Evolutionary conservation across 2,113 vertebrate species (phyloP), one percentile per base, ranked within the genome.

Genomic region (Alosa alosa): DNA sequence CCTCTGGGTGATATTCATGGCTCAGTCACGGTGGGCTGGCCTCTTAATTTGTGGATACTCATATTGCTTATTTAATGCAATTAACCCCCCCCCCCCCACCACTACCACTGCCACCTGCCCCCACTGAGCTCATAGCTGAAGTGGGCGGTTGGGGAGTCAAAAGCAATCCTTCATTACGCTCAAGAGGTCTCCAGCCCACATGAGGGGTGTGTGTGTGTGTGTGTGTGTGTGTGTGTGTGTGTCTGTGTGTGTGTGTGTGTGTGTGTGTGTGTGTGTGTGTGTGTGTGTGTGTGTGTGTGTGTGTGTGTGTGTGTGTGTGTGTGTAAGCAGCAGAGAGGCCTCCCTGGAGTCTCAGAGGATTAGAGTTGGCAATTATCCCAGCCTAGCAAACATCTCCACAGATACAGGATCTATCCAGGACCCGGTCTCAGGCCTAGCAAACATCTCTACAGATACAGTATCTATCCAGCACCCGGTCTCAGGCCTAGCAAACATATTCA

Each of bases 151-250:
- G 81, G 49, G 36, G 50, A 84, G 81, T 82, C 64, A 84, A 90
- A 52, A 49, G 57, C 81, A 86, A 36, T 86, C 81, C 31, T 87
- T 78, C 57, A 84, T 84, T 88, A 85, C 82, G 85, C 81, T 88
- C 85, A 78, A 86, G 84, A 92, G 91, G 90, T 90, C 91, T 89
- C 90, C 93, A 89, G 91, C 91, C 83, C 87, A 88, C 87, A 89
- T 93, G 90, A 93, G 92, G 91, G 91, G 86, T 84, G 90, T 91
- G 91, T 94, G 93, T 95, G 94, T 95, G 88, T 75, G 64, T 72
- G 64, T 72, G 64, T 72, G 64, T 72, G n/a, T 31, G n/a, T 72
- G n/a, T 72, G 22, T 64, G 60, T 36, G 64, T 72, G 18, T 60
- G 55, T 60, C 0, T 84, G 82, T 84, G 85, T 86, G 87, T 88